A percentile compares a stretch with the other conserved stretches of the same genome.
These are phyloP conservation scores for Drosophila recens DNA, from an alignment of 2,888 invertebrate species.

Conservation along the genomic window DNA sequence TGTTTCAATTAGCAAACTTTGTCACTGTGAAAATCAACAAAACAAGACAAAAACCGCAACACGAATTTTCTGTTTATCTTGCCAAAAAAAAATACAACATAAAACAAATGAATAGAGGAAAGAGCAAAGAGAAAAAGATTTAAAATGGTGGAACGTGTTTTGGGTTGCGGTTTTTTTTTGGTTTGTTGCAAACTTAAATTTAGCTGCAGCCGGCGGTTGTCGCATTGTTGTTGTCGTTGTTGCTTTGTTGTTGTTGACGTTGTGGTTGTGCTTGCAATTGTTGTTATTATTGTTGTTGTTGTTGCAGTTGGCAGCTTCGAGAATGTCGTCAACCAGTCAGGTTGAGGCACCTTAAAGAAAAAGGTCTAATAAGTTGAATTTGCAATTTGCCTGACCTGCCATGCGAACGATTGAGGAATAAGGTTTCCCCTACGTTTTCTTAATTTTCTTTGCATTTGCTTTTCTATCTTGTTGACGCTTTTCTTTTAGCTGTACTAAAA, in stretches of 20 bases:
- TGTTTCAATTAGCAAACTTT: constrained; percentile 68
- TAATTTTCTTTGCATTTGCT: constrained; percentile 17
- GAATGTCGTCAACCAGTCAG: constrained; percentile 56
- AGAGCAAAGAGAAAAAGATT: constrained; percentile 5
- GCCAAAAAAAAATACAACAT: constrained; percentile 54
- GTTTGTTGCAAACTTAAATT: constrained; percentile 60
- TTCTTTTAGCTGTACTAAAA: constrained; percentile 62
- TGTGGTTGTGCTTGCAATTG: constrained; percentile 22
- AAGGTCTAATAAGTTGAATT: constrained; percentile 72
- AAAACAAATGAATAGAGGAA: constrained; percentile 6
- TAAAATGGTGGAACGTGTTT: constrained; percentile 59
- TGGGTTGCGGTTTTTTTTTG: constrained; percentile 39
- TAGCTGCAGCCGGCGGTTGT: constrained; percentile 61
- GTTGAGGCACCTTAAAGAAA: constrained; percentile 26
- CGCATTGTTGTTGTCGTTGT: constrained; percentile 39
- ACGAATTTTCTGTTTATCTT: constrained; percentile 52
- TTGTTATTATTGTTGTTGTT: constrained; percentile 37
- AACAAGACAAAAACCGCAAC: constrained; percentile 42
- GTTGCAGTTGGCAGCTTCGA: constrained; percentile 42
- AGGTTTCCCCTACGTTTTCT: constrained; percentile 26
- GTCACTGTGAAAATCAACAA: constrained; percentile 62
- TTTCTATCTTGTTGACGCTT: constrained; percentile 50
- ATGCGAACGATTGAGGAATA: constrained; percentile 7
- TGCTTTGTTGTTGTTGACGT: constrained; percentile 16
- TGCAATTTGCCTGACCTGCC: constrained; percentile 40